Evolutionary conservation across 2,113 vertebrate species (phyloP).

Genomic region (Cebus imitator): DNA sequence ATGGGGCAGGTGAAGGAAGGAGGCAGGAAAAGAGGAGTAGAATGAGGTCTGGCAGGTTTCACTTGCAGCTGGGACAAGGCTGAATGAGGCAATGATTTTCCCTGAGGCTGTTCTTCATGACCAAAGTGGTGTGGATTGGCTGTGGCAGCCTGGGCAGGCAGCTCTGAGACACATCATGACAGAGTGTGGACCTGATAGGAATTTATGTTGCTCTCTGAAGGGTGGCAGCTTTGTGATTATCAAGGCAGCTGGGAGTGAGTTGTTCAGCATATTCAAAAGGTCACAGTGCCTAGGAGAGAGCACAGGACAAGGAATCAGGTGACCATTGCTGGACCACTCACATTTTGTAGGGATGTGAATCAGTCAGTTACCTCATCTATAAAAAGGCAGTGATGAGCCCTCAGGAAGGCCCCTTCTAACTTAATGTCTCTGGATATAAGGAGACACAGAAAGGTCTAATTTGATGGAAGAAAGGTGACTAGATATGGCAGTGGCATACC

Average conservation of each 20-base stretch:
- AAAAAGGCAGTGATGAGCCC: neutral
- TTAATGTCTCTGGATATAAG: neutral
- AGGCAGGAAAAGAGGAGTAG: neutral
- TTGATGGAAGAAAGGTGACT: neutral
- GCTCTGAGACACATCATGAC: conserved; percentile 57
- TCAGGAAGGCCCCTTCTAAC: neutral
- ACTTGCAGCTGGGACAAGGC: conserved; percentile 71
- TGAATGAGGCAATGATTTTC: conserved; percentile 72
- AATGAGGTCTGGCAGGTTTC: conserved; percentile 80
- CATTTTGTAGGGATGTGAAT: accelerated
- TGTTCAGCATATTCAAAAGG: neutral
- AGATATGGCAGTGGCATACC: neutral
- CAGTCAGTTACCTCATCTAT: neutral
- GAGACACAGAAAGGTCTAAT: neutral
- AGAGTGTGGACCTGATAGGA: conserved; percentile 64
- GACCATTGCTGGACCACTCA: neutral
- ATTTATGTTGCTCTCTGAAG: conserved; percentile 64
- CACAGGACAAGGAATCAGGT: accelerated
- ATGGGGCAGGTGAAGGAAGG: neutral
- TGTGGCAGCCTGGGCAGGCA: conserved; percentile 65
- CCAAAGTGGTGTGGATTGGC: conserved; percentile 60
- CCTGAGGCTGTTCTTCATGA: conserved; percentile 68
- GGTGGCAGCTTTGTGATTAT: conserved; percentile 36
- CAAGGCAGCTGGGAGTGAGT: neutral
- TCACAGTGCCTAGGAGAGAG: neutral